Evolutionary conservation across 2,888 invertebrate genomes (phyloP).

Genomic region (Oeneis ivallda): DNA sequence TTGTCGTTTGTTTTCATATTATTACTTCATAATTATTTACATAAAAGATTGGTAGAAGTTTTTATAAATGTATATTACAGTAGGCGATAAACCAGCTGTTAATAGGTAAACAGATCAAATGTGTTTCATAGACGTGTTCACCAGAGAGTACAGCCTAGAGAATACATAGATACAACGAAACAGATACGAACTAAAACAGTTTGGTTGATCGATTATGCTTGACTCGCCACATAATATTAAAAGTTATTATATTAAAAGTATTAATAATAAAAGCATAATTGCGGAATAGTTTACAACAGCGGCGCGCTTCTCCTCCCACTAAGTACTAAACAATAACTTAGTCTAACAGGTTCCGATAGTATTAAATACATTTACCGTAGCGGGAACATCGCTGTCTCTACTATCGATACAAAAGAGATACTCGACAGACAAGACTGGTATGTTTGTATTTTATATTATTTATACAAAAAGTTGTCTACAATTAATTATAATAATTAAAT

Average conservation of each 20-base stretch:
- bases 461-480: constrained; percentile 1
- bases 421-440: not conserved
- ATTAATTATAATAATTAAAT: constrained; percentile 8
- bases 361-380: not conserved
- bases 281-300: constrained; percentile 55
- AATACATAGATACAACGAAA: constrained; percentile 8
- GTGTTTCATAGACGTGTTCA: not conserved
- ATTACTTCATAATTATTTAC: too few relatives aligned
- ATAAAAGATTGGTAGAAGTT: too few relatives aligned
- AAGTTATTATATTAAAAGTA: constrained; percentile 22
- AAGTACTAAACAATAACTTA: constrained; percentile 63
- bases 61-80: too few relatives aligned
- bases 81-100: too few relatives aligned
- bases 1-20: too few relatives aligned
- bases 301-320: constrained; percentile 55
- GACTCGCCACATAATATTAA: constrained; percentile 12
- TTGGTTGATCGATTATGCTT: constrained; percentile 34
- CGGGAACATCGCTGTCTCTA: not conserved
- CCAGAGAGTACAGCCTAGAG: constrained; percentile 1
- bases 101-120: not conserved
- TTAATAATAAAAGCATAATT: constrained; percentile 53
- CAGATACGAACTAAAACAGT: constrained; percentile 27
- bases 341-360: constrained; percentile 31
- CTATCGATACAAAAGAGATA: constrained; percentile 7
- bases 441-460: constrained; percentile 1